phyloP scores from a whole-genome alignment of 2,113 vertebrate genomes.

The Phalacrocorax carbo region DNA sequence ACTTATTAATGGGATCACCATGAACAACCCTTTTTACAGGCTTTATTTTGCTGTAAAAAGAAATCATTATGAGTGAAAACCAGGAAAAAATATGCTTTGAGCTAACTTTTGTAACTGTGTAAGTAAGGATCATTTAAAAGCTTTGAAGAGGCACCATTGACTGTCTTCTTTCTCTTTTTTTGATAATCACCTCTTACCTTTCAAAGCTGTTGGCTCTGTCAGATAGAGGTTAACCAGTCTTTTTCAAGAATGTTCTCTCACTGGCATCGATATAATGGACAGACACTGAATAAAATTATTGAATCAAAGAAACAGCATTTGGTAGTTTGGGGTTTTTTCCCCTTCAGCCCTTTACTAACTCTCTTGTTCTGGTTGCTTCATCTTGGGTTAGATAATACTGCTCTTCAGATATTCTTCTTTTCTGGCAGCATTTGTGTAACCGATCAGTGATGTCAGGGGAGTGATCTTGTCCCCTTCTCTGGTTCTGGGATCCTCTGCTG shows the following conservation, averaged over 20 bases:
- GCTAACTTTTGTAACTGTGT: not conserved
- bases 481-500: not conserved
- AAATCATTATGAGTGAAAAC: not conserved
- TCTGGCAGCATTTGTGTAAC: not conserved
- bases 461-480: not conserved
- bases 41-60: not conserved
- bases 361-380: not conserved
- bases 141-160: not conserved
- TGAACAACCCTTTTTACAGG: not conserved
- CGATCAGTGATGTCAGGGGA: not conserved
- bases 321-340: not conserved
- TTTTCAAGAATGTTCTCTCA: not conserved
- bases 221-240: not conserved
- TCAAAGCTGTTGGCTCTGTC: not conserved
- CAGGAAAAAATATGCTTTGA: not conserved
- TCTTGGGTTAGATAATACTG: not conserved
- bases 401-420: not conserved
- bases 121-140: not conserved
- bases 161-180: not conserved
- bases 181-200: not conserved
- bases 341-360: not conserved
- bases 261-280: not conserved
- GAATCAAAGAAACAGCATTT: not conserved
- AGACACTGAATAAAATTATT: not conserved
- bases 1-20: not conserved